These are phyloP conservation scores for Lagopus leucura DNA, from an alignment of 2,113 vertebrate genomes.

Conservation along the genomic window DNA sequence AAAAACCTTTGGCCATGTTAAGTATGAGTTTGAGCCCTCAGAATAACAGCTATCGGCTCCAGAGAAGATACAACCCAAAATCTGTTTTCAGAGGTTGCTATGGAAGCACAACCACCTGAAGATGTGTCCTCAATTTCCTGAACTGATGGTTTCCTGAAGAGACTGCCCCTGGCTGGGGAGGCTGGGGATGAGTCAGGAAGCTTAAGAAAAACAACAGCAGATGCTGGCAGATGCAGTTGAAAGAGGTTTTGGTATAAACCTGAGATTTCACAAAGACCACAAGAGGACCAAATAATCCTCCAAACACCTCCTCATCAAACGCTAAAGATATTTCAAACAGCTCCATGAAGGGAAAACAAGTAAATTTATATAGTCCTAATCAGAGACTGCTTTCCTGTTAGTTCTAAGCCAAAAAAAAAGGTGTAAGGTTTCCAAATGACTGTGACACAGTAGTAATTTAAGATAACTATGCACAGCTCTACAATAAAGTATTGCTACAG, in stretches of 20 bases:
- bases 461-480: not conserved
- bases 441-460: not conserved
- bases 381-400: not conserved
- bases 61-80: not conserved
- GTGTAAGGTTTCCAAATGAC: not conserved
- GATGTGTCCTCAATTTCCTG: not conserved
- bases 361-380: not conserved
- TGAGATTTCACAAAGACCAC: not conserved
- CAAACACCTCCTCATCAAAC: not conserved
- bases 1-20: not conserved
- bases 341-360: not conserved
- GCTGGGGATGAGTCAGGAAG: fast-evolving
- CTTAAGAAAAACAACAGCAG: not conserved
- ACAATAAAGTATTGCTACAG: not conserved
- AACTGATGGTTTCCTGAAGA: not conserved
- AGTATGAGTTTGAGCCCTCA: not conserved
- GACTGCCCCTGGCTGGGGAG: not conserved
- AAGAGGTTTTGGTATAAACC: not conserved
- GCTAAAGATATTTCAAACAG: not conserved
- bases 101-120: not conserved
- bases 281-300: not conserved
- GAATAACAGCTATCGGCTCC: not conserved
- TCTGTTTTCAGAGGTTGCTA: not conserved
- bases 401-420: not conserved
- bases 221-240: not conserved